phyloP scores from a whole-genome alignment of 2,113 vertebrate species.

The Cheirogaleus medius region DNA sequence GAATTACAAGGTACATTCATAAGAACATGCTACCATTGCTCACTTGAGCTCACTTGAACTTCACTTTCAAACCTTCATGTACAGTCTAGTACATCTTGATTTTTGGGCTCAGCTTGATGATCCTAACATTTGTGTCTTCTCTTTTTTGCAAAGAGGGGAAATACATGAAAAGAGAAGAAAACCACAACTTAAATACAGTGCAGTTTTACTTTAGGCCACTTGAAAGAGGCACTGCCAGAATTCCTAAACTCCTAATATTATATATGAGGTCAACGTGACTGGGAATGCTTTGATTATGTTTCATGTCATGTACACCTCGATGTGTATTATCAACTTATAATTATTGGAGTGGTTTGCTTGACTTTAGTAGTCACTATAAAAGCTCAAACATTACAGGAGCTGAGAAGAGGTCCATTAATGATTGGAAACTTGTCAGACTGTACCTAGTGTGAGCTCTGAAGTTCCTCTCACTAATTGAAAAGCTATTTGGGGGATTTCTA shows the following conservation, averaged over 20 bases:
- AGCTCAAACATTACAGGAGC: not conserved
- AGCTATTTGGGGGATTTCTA: not conserved
- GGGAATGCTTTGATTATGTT: conserved; percentile 11
- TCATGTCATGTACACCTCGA: not conserved
- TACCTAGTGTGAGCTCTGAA: not conserved
- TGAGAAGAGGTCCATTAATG: not conserved
- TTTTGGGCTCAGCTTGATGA: not conserved
- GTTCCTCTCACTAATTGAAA: conserved; percentile 19
- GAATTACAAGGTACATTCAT: not conserved
- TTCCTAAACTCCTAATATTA: not conserved
- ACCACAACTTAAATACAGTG: not conserved
- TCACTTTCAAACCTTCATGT: not conserved
- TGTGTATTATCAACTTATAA: conserved; percentile 30
- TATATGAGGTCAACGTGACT: not conserved
- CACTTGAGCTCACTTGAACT: not conserved
- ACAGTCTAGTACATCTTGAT: not conserved
- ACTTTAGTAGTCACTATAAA: not conserved
- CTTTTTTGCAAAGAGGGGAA: conserved; percentile 16
- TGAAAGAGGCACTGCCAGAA: not conserved
- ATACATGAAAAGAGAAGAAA: not conserved
- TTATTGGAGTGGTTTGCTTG: not conserved
- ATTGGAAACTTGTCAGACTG: not conserved
- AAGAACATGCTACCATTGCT: not conserved
- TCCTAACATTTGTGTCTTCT: not conserved
- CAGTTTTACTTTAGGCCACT: not conserved